These are phyloP conservation scores for Spondyliosoma cantharus DNA, from an alignment of 2,797 vertebrate genomes.

Conservation along the genomic window DNA sequence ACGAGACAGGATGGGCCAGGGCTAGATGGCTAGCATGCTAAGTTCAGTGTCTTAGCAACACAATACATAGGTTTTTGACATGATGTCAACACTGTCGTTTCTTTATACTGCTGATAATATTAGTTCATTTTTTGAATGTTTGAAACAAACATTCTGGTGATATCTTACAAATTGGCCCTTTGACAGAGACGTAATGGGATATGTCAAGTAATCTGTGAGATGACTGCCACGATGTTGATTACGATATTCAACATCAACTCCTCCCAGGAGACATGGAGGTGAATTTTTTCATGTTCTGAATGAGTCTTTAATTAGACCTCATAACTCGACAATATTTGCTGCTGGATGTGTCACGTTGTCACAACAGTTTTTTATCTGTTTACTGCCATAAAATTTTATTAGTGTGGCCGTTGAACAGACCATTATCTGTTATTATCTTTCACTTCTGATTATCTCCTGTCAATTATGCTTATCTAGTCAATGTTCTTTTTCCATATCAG, in stretches of 20 bases:
- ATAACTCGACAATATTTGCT: background rate
- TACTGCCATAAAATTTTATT: constrained; percentile 1
- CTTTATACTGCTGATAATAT: no score
- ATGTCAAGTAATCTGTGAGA: background rate
- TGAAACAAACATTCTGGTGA: no score
- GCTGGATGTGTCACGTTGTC: background rate
- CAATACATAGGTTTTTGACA: no score
- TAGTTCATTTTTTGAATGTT: no score
- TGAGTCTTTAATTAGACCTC: background rate
- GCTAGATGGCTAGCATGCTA: no score
- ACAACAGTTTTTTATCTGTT: background rate
- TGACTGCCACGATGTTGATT: background rate
- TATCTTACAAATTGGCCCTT: no score
- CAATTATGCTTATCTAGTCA: constrained; percentile 10
- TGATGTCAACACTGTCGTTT: no score
- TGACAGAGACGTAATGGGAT: background rate
- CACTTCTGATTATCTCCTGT: background rate
- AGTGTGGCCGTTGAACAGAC: background rate
- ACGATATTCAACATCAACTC: constrained; percentile 1
- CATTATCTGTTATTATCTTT: background rate
- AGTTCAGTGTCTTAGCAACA: no score
- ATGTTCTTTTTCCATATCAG: constrained; percentile 36
- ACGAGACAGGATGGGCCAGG: no score
- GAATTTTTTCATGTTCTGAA: background rate
- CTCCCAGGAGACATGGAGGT: background rate